These are phyloP conservation scores for Acrocephalus scirpaceus DNA, from an alignment of 2,797 vertebrate species.

Conservation along the genomic window DNA sequence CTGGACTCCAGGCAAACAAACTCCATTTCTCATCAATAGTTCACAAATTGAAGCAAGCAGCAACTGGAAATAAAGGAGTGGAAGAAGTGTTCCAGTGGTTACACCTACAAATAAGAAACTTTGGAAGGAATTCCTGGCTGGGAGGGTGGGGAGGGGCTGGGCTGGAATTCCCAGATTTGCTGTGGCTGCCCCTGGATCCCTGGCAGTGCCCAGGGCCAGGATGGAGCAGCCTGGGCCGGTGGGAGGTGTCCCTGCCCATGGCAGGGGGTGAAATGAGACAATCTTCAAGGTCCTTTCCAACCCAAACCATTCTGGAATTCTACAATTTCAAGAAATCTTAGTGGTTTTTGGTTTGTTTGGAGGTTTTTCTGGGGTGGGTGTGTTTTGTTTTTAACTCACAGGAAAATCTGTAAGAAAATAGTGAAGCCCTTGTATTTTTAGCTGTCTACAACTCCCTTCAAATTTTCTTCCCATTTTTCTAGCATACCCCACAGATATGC, in stretches of 20 bases:
- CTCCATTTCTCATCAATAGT: not conserved
- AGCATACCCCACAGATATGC: accelerated
- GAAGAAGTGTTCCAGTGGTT: too few species aligned
- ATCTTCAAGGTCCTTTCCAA: not conserved
- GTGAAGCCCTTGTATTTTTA: not conserved
- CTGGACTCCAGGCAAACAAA: not conserved
- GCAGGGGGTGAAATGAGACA: not conserved
- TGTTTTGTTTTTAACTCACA: not conserved
- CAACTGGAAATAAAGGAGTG: not conserved
- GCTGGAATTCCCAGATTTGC: not conserved
- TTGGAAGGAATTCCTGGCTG: not conserved
- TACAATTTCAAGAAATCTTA: not conserved
- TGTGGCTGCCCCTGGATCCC: not conserved
- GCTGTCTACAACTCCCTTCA: not conserved
- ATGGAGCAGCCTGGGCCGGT: accelerated
- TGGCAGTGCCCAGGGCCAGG: not conserved
- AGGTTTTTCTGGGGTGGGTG: too few species aligned
- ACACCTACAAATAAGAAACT: not conserved
- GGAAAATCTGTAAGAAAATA: not conserved
- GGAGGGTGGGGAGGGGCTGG: not conserved
- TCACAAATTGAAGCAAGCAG: not conserved
- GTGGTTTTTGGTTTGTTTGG: not conserved
- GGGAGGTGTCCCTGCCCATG: not conserved
- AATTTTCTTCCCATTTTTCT: not conserved
- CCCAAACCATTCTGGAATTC: not conserved